phyloP scores from a whole-genome alignment of 2,888 invertebrate species.

The Lepetodrilus schrolli region DNA sequence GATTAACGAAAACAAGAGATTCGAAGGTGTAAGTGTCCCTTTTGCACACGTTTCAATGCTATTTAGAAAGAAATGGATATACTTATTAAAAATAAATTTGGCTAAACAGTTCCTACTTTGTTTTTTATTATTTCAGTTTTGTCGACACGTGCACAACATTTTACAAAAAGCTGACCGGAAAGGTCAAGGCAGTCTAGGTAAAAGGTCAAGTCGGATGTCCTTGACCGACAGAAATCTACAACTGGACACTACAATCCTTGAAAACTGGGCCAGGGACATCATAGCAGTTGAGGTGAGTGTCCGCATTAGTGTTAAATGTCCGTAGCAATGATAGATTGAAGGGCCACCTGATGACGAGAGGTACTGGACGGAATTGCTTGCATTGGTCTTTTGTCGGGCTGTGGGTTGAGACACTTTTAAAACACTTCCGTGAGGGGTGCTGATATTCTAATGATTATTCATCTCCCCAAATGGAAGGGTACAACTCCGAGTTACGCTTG shows the following conservation, averaged over 20 bases:
- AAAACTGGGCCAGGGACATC: conserved; percentile 62
- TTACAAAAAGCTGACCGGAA: conserved; percentile 33
- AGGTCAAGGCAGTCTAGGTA: neutral
- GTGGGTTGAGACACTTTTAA: too few species aligned
- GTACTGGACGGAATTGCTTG: too few species aligned
- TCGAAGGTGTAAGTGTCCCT: conserved; percentile 62
- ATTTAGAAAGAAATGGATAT: too few species aligned
- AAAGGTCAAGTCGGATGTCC: neutral
- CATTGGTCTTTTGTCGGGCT: too few species aligned
- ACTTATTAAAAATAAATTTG: neutral
- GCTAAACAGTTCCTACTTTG: neutral
- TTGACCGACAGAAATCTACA: conserved; percentile 41
- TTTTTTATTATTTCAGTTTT: conserved; percentile 48
- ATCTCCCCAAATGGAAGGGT: too few species aligned
- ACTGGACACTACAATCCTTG: conserved; percentile 47
- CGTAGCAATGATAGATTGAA: too few species aligned
- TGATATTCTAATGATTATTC: too few species aligned
- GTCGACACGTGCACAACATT: conserved; percentile 51
- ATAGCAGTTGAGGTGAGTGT: conserved; percentile 50
- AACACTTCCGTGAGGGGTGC: too few species aligned
- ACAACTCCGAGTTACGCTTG: too few species aligned
- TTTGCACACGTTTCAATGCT: too few species aligned
- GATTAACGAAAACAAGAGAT: conserved; percentile 48
- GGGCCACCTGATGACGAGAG: too few species aligned
- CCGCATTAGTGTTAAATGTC: too few species aligned